These are phyloP conservation scores for Neuroterus valhalla DNA, from an alignment of 1,140 invertebrate genomes.

Conservation along the genomic window DNA sequence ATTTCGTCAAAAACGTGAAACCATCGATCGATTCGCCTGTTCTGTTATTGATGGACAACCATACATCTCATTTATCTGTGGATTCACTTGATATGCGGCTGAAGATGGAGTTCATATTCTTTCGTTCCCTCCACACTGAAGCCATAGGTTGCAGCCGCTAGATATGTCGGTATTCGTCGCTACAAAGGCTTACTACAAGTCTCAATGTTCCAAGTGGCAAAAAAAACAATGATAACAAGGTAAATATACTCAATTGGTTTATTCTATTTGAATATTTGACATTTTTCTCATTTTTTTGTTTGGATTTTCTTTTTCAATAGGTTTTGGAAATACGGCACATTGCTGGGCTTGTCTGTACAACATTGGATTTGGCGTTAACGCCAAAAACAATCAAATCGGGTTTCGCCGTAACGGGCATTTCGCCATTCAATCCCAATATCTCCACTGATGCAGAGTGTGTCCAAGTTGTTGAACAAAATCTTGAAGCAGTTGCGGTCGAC, in stretches of 20 bases:
- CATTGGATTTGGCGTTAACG: background rate
- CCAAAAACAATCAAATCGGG: constrained; percentile 4
- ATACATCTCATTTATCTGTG: constrained; percentile 49
- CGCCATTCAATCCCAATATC: background rate
- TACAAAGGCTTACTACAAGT: constrained; percentile 62
- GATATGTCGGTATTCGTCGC: constrained; percentile 68
- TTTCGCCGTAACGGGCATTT: background rate
- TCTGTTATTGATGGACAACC: constrained; percentile 47
- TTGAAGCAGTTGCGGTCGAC: background rate
- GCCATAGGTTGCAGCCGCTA: constrained; percentile 72
- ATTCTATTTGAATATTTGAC: background rate
- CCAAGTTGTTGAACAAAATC: no score
- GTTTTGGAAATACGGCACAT: no score
- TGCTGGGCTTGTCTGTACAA: no score
- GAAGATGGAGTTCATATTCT: constrained; percentile 64
- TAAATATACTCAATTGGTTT: background rate
- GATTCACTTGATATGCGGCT: constrained; percentile 51
- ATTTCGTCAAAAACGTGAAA: constrained; percentile 60
- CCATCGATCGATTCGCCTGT: background rate
- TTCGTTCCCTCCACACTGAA: constrained; percentile 65
- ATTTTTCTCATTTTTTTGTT: no score
- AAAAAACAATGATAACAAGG: background rate
- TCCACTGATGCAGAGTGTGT: no score
- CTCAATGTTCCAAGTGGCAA: background rate
- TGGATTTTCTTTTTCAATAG: no score